Conservation (phyloP, 2,113 vertebrate genomes). For the Egretta garzetta region DNA sequence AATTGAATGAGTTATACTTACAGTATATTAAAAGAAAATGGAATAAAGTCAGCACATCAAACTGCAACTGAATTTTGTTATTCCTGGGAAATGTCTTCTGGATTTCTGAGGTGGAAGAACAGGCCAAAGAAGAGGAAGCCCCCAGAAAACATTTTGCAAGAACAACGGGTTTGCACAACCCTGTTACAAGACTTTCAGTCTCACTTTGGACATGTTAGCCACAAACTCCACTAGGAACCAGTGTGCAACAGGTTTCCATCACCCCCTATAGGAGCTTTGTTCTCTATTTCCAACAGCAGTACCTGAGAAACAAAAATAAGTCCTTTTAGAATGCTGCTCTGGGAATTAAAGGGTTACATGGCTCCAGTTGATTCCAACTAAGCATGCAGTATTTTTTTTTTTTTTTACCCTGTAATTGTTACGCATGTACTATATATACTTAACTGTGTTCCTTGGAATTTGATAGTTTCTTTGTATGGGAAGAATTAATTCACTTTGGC, state of each 20-base stretch:
- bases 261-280: fast-evolving
- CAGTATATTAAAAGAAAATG: not conserved
- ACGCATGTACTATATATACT: not conserved
- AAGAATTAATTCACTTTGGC: slow-evolving; percentile 71
- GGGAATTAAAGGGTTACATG: slow-evolving; percentile 5
- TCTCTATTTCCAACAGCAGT: not conserved
- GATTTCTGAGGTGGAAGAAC: not conserved
- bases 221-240: fast-evolving
- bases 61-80: not conserved
- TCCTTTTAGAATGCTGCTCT: not conserved
- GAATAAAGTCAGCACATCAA: not conserved
- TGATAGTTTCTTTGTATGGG: slow-evolving; percentile 48
- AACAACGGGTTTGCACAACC: not conserved
- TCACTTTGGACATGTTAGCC: not conserved
- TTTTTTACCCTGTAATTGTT: slow-evolving; percentile 1
- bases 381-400: not conserved
- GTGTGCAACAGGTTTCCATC: not conserved
- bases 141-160: not conserved
- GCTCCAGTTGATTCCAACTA: slow-evolving; percentile 28
- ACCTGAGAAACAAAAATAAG: not conserved
- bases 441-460: slow-evolving; percentile 55
- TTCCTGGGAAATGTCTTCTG: not conserved
- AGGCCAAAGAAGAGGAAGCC: not conserved
- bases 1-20: not conserved
- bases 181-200: not conserved